Conservation (phyloP, 1,140 invertebrate species). For the Trypoxylus dichotomus region DNA sequence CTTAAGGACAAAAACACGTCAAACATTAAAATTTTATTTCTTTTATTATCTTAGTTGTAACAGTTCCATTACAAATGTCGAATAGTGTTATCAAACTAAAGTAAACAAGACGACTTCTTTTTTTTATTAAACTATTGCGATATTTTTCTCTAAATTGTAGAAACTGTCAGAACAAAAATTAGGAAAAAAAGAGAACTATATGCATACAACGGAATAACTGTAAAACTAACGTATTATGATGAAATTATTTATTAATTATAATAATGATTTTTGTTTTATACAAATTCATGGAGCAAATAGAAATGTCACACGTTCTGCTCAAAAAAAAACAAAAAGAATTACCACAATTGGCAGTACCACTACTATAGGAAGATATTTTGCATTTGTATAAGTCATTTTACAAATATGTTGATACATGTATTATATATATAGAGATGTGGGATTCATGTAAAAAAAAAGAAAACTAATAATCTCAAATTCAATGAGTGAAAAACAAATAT, state of each 20-base stretch:
- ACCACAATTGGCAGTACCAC: constrained; percentile 25
- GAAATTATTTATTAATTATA: constrained; percentile 30
- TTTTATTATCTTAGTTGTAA: constrained; percentile 33
- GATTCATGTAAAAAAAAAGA: background rate
- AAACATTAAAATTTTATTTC: constrained; percentile 28
- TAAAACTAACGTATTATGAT: constrained; percentile 29
- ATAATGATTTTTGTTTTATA: constrained; percentile 7
- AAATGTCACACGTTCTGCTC: constrained; percentile 15
- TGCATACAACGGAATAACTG: background rate
- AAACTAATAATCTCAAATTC: background rate
- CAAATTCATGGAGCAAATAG: constrained; percentile 3
- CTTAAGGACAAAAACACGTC: background rate
- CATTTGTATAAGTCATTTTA: constrained; percentile 15
- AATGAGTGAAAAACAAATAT: background rate
- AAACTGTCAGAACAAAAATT: constrained; percentile 26
- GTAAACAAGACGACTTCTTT: constrained; percentile 20
- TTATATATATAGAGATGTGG: constrained; percentile 20
- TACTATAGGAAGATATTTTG: constrained; percentile 24
- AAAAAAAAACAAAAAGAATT: background rate
- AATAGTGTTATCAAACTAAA: constrained; percentile 35
- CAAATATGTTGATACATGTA: constrained; percentile 23
- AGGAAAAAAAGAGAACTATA: background rate
- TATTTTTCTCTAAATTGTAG: constrained; percentile 29
- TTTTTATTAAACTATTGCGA: constrained; percentile 34
- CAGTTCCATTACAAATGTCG: constrained; percentile 36